Conservation (phyloP, 1,140 invertebrate genomes). For the Neelides sp. region DNA sequence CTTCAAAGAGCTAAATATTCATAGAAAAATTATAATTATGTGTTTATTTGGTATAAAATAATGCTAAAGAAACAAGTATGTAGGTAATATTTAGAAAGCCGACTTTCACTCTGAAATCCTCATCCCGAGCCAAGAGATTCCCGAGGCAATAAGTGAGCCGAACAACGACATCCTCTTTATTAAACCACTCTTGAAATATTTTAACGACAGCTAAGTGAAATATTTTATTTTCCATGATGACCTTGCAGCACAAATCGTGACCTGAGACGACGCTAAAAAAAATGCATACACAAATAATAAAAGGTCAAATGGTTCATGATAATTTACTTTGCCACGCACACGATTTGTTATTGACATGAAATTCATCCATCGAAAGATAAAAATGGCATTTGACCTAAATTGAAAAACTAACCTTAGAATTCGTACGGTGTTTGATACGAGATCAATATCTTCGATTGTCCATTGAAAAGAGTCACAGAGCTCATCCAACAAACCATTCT, state of each 20-base stretch:
- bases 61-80: constrained; percentile 9
- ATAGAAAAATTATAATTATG: background rate
- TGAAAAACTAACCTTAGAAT: constrained; percentile 50
- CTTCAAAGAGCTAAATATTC: constrained; percentile 43
- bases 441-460: constrained; percentile 53
- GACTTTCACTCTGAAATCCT: constrained; percentile 49
- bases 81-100: background rate
- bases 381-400: background rate
- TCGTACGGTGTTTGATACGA: constrained; percentile 58
- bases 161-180: constrained; percentile 52
- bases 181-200: constrained; percentile 45
- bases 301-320: no score
- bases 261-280: constrained; percentile 58
- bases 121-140: constrained; percentile 58
- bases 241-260: constrained; percentile 55
- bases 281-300: no score
- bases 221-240: constrained; percentile 43
- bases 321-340: no score
- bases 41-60: background rate
- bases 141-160: constrained; percentile 61
- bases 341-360: no score
- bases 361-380: no score
- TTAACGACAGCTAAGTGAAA: constrained; percentile 43
- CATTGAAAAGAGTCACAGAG: constrained; percentile 46
- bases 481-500: constrained; percentile 42